Percentiles rank a stretch among this genome's conserved stretches.
Conservation (phyloP, 2,888 invertebrate genomes). For the Drosophila paucipuncta region DNA sequence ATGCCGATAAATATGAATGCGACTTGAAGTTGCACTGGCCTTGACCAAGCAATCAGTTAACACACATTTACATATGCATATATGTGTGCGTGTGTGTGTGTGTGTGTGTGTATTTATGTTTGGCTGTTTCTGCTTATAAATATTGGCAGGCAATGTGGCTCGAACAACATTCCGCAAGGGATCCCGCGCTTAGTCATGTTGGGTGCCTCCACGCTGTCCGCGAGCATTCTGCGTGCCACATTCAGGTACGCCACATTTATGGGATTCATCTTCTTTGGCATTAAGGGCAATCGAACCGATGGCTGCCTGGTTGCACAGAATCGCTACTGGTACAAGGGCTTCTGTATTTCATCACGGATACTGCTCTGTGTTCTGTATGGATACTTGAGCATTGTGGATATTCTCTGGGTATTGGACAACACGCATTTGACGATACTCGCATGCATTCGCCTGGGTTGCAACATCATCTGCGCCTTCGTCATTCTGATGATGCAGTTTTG, state of each 20-base stretch:
- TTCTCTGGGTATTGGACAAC: conserved; percentile 4
- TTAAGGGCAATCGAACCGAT: conserved; percentile 31
- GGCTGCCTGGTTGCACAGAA: conserved; percentile 40
- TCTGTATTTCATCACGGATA: conserved; percentile 39
- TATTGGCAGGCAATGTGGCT: conserved; percentile 17
- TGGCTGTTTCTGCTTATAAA: conserved; percentile 27
- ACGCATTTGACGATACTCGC: conserved; percentile 12
- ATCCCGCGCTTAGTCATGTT: conserved; percentile 60
- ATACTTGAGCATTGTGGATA: conserved; percentile 1
- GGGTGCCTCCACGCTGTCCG: conserved; percentile 42
- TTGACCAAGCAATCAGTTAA: conserved; percentile 48
- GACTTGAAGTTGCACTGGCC: conserved; percentile 16
- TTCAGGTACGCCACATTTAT: conserved; percentile 54
- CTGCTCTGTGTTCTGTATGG: conserved; percentile 7
- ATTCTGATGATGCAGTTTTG: conserved; percentile 45
- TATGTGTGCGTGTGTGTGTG: not conserved
- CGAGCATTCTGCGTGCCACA: conserved; percentile 32
- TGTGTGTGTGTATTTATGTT: not conserved
- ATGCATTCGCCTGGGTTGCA: conserved; percentile 20
- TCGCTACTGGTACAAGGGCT: conserved; percentile 52
- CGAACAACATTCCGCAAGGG: conserved; percentile 8
- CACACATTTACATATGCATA: not conserved
- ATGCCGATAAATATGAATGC: conserved; percentile 28
- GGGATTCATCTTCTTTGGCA: conserved; percentile 54
- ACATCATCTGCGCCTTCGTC: conserved; percentile 10